Conservation (phyloP, 2,113 vertebrate species). For the Tachycineta bicolor region DNA sequence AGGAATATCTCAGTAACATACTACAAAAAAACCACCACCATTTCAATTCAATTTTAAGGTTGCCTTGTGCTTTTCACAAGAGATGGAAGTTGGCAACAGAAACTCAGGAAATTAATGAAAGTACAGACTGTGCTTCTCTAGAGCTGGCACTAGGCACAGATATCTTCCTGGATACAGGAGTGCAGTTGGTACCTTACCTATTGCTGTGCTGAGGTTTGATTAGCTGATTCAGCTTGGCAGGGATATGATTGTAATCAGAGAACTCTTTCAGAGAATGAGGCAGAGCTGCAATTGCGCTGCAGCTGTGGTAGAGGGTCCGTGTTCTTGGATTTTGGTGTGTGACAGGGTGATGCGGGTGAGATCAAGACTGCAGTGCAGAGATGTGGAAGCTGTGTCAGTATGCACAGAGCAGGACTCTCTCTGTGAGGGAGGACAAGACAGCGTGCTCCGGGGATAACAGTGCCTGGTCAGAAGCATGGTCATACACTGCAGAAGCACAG, state of each 20-base stretch:
- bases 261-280: neutral
- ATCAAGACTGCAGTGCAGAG: neutral
- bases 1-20: neutral
- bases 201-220: neutral
- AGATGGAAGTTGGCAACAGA: neutral
- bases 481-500: rapidly evolving
- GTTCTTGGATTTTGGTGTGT: neutral
- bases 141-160: neutral
- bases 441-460: rapidly evolving
- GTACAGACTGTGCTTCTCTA: neutral
- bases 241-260: neutral
- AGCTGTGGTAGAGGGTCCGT: neutral
- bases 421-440: neutral
- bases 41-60: neutral
- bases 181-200: neutral
- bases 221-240: neutral
- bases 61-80: neutral
- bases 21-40: neutral
- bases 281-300: neutral
- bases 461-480: neutral
- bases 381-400: neutral
- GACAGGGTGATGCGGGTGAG: neutral
- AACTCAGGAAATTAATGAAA: slow-evolving; percentile 18
- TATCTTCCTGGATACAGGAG: neutral
- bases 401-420: neutral